Base-by-base conservation (phyloP, 2,113 vertebrate species). In the Ia io region DNA sequence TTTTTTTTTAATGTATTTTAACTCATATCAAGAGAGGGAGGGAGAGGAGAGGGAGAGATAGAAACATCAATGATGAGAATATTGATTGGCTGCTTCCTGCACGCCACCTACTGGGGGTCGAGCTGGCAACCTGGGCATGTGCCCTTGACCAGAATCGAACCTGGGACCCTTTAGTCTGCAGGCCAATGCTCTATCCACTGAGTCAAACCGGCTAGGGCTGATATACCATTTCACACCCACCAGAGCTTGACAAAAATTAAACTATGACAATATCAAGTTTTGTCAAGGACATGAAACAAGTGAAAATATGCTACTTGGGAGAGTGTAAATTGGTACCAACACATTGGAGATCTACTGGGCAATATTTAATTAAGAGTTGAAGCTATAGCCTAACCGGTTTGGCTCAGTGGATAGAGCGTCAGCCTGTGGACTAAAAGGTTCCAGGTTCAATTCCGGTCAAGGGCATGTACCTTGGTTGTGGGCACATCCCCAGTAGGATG, bases 181-280 rank as follows among this genome's bases (percentile, higher is more conserved):
- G 56, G 56, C 56, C 22, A 3, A 59, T 59, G 56, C 56, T 61
- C 23, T 59, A 59, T 25, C 25, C 59, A 61, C 23, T 59, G 23
- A 61, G 59, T 14, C 30, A 16, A 65, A 32, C 63, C 5, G 0
- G 63, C 61, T 30, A 30, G 61, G 5, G 59, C 59, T 32, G 63
- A 32, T 65, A 71, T 59, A 37, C 23, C 44, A 96, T 70, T 73
- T 89, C n/a, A 42, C 3, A 95, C 9, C 28, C 23, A 91, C 22
- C 7, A 91, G 53, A 74, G 65, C 47, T 70, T 78, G 42, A 88
- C 73, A 89, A 89, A 92, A 95, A 73, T 73, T 93, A 59, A 91
- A 40, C 69, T 53, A 69, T 35, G 49, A 93, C 20, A 84, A 44
- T 42, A 93, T 40, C n/a, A 78, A 83, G 42, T 90, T 92, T 80